Evolutionary conservation across 2,888 invertebrate genomes (phyloP).

Genomic region (Drosophila trichaetosa): DNA sequence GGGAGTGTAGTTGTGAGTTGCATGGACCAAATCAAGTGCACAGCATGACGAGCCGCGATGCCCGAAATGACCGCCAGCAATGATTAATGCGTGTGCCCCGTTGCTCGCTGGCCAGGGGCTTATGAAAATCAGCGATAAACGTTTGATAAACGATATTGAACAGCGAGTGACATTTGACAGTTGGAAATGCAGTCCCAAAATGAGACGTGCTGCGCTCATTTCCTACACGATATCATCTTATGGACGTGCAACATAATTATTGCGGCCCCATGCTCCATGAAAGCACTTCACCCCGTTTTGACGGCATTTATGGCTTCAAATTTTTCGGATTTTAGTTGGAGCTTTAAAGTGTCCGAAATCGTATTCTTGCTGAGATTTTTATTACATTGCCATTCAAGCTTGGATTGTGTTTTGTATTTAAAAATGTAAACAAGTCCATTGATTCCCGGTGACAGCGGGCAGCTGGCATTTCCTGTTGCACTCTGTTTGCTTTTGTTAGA

Average conservation of each 20-base stretch:
- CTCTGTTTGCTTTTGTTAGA: conserved; percentile 14
- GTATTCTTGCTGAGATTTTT: conserved; percentile 62
- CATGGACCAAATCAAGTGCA: conserved; percentile 41
- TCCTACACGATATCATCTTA: conserved; percentile 26
- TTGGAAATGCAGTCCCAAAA: conserved; percentile 27
- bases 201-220: conserved; percentile 17
- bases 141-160: conserved; percentile 69
- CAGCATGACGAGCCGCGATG: conserved; percentile 68
- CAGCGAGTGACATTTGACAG: conserved; percentile 69
- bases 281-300: conserved; percentile 52
- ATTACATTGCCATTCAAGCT: conserved; percentile 35
- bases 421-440: conserved; percentile 72
- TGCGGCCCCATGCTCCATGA: conserved; percentile 24
- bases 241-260: conserved; percentile 45
- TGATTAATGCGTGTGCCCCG: conserved; percentile 64
- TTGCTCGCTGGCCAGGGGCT: conserved; percentile 36
- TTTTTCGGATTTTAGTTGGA: conserved; percentile 11
- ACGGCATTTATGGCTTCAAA: conserved; percentile 62
- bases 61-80: conserved; percentile 56
- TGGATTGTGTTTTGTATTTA: conserved; percentile 43
- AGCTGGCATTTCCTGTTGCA: conserved; percentile 16
- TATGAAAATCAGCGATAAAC: conserved; percentile 70
- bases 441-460: conserved; percentile 10
- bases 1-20: background rate
- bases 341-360: conserved; percentile 66